phyloP scores from a whole-genome alignment of 2,888 invertebrate genomes.

The Ornithoptera alexandrae region DNA sequence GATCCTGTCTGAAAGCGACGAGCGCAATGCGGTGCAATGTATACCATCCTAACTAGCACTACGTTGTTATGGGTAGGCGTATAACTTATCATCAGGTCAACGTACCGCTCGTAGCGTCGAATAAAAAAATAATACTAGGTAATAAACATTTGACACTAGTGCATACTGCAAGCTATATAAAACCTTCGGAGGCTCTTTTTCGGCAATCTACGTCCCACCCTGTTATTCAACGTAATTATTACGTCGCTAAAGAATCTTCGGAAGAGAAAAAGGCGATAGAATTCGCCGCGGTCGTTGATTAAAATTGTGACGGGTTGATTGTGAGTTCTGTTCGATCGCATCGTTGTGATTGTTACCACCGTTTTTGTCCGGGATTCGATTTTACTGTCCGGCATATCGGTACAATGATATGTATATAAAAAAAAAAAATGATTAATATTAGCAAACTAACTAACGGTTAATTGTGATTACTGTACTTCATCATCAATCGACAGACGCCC shows the following conservation, averaged over 20 bases:
- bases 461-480: too few relatives aligned
- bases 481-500: too few relatives aligned
- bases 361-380: background rate
- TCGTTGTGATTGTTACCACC: slow-evolving; percentile 40
- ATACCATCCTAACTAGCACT: too few relatives aligned
- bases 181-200: slow-evolving; percentile 46
- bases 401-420: too few relatives aligned
- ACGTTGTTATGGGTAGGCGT: too few relatives aligned
- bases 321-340: slow-evolving; percentile 41
- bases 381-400: background rate
- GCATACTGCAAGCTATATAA: slow-evolving; percentile 38
- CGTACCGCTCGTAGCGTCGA: too few relatives aligned
- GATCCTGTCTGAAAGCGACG: too few relatives aligned
- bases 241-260: slow-evolving; percentile 63
- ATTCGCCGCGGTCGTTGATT: slow-evolving; percentile 68
- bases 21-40: too few relatives aligned
- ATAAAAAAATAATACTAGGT: too few relatives aligned
- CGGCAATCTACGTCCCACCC: slow-evolving; percentile 44
- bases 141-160: background rate
- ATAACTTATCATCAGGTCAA: too few relatives aligned
- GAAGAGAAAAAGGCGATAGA: slow-evolving; percentile 71
- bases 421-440: too few relatives aligned
- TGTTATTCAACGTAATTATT: slow-evolving; percentile 76
- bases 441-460: too few relatives aligned
- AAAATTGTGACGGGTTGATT: slow-evolving; percentile 77